phyloP scores from a whole-genome alignment of 2,888 invertebrate species.

The Ophion slaviceki region DNA sequence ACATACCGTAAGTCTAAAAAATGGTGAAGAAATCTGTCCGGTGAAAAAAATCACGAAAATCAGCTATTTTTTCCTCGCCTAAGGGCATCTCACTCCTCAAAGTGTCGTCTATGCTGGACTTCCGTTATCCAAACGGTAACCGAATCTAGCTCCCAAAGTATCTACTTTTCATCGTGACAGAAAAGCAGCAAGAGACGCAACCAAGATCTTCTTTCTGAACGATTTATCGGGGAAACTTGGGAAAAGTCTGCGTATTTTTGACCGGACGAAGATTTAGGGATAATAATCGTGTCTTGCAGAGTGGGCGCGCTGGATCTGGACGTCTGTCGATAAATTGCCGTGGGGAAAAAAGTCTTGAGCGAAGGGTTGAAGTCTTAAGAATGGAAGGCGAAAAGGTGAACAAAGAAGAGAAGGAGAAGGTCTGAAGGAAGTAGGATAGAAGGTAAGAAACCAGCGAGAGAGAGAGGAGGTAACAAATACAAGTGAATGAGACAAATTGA shows the following conservation, averaged over 20 bases:
- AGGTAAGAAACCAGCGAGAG: neutral
- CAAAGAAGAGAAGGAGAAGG: neutral
- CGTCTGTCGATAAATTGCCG: slow-evolving; percentile 58
- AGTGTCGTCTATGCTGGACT: neutral
- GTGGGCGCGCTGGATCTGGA: slow-evolving; percentile 25
- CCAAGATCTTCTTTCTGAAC: neutral
- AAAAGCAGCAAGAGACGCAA: too few species aligned
- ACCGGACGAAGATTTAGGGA: neutral
- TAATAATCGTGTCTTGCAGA: slow-evolving; percentile 20
- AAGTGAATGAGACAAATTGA: slow-evolving; percentile 51
- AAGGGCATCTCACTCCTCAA: too few species aligned
- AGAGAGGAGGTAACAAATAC: slow-evolving; percentile 30
- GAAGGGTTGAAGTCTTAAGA: slow-evolving; percentile 28
- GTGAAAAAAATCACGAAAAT: too few species aligned
- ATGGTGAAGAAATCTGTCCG: too few species aligned
- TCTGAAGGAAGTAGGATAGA: neutral
- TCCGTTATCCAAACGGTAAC: neutral
- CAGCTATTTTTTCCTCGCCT: too few species aligned
- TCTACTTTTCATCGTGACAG: neutral
- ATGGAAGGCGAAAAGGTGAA: slow-evolving; percentile 8
- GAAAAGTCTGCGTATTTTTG: neutral
- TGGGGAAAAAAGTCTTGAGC: slow-evolving; percentile 23
- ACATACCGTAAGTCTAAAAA: too few species aligned
- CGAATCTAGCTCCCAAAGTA: neutral
- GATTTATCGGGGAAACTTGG: neutral